Evolutionary conservation across 1,140 invertebrate genomes (phyloP).

Genomic region (Coptotermes formosanus): DNA sequence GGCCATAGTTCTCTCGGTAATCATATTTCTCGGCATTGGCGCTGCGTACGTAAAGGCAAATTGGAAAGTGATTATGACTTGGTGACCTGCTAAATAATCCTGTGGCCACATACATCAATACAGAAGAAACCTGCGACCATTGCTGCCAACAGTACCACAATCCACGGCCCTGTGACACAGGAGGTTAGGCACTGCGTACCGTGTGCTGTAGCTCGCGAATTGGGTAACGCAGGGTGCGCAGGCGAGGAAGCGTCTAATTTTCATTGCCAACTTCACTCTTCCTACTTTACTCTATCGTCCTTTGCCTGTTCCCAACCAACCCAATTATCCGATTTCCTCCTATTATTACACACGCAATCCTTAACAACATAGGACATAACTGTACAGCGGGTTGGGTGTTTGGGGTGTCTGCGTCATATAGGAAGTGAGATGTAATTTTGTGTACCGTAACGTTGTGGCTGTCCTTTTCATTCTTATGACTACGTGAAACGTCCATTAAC

Average conservation of each 20-base stretch:
- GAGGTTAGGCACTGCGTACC: too few species aligned
- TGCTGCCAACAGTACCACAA: too few species aligned
- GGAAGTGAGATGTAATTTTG: not conserved
- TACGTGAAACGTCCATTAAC: too few species aligned
- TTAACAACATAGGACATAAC: not conserved
- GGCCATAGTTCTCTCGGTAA: too few species aligned
- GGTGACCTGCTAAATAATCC: too few species aligned
- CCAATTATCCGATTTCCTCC: not conserved
- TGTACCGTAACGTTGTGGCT: not conserved
- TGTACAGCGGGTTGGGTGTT: not conserved
- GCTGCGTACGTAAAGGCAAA: too few species aligned
- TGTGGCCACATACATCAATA: too few species aligned
- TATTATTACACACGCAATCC: not conserved
- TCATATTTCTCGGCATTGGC: too few species aligned
- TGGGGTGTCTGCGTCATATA: not conserved
- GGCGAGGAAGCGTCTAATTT: conserved; percentile 11
- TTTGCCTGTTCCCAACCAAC: not conserved
- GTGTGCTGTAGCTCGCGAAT: not conserved
- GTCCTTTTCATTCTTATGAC: too few species aligned
- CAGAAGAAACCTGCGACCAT: too few species aligned
- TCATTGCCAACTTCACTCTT: not conserved
- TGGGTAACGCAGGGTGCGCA: not conserved
- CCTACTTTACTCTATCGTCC: not conserved
- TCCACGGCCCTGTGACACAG: too few species aligned
- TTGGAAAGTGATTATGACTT: too few species aligned